Conservation (phyloP, 2,888 invertebrate species). For the Hirtodrosophila cameraria region DNA sequence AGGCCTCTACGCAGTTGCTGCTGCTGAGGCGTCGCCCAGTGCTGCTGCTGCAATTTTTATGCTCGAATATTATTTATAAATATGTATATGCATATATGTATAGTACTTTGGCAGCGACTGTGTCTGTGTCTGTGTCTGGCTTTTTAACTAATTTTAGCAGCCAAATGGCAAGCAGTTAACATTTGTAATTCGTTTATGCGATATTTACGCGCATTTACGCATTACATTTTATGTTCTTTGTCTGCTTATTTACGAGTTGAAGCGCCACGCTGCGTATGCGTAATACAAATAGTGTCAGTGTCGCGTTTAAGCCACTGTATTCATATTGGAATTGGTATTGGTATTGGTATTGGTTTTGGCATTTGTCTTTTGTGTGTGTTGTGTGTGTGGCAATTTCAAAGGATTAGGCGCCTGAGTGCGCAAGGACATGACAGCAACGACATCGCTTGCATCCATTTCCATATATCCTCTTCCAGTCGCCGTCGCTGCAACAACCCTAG, state of each 20-base stretch:
- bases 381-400: constrained; percentile 70
- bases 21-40: background rate
- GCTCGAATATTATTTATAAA: constrained; percentile 59
- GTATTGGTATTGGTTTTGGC: constrained; percentile 35
- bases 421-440: constrained; percentile 66
- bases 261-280: constrained; percentile 67
- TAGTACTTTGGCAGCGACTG: constrained; percentile 14
- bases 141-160: constrained; percentile 65
- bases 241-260: constrained; percentile 67
- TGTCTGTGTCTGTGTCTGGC: constrained; percentile 28
- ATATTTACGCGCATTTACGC: constrained; percentile 63
- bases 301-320: constrained; percentile 49
- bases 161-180: constrained; percentile 52
- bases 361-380: constrained; percentile 7
- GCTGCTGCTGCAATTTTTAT: constrained; percentile 59
- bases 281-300: constrained; percentile 50
- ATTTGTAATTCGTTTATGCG: constrained; percentile 59
- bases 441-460: constrained; percentile 31
- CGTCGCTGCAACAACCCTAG: background rate
- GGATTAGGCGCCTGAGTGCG: constrained; percentile 74
- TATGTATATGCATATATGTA: background rate
- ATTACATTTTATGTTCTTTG: constrained; percentile 66
- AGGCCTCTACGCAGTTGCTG: constrained; percentile 4
- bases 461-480: background rate
- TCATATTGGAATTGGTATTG: constrained; percentile 22